Evolutionary conservation across 2,797 vertebrate species (phyloP).

Genomic region (Anolis apletophallus): DNA sequence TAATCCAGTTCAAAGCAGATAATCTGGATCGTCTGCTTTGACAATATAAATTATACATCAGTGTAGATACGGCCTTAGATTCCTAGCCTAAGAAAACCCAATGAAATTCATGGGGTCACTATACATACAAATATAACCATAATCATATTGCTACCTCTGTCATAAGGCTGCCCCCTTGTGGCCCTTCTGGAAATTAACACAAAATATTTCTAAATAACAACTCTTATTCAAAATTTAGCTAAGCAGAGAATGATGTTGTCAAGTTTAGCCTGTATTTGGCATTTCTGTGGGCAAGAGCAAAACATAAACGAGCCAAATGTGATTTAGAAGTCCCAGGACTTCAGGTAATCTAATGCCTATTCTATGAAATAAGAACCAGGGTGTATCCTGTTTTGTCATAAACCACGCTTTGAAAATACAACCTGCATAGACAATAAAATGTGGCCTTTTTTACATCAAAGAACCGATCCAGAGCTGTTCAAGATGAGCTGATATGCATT

Average conservation of each 20-base stretch:
- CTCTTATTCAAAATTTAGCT: not conserved
- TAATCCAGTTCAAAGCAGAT: too few relatives aligned
- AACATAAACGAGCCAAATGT: too few relatives aligned
- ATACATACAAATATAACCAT: too few relatives aligned
- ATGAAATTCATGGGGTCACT: too few relatives aligned
- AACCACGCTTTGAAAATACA: not conserved
- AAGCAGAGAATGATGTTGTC: not conserved
- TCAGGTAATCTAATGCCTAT: not conserved
- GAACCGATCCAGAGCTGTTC: not conserved
- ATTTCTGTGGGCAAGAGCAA: not conserved
- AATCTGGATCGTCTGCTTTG: too few relatives aligned
- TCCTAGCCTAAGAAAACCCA: too few relatives aligned
- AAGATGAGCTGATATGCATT: not conserved
- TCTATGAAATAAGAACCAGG: too few relatives aligned
- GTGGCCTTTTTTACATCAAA: not conserved
- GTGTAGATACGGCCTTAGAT: too few relatives aligned
- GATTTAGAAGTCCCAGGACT: not conserved
- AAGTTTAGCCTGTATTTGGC: not conserved
- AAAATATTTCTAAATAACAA: not conserved
- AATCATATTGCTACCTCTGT: not conserved
- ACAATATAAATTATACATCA: too few relatives aligned
- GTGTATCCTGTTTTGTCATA: not conserved
- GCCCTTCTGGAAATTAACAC: not conserved
- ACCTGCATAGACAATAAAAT: not conserved
- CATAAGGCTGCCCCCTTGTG: slow-evolving; percentile 1